phyloP scores from a whole-genome alignment of 2,888 invertebrate species.

The Tribolium freemani region DNA sequence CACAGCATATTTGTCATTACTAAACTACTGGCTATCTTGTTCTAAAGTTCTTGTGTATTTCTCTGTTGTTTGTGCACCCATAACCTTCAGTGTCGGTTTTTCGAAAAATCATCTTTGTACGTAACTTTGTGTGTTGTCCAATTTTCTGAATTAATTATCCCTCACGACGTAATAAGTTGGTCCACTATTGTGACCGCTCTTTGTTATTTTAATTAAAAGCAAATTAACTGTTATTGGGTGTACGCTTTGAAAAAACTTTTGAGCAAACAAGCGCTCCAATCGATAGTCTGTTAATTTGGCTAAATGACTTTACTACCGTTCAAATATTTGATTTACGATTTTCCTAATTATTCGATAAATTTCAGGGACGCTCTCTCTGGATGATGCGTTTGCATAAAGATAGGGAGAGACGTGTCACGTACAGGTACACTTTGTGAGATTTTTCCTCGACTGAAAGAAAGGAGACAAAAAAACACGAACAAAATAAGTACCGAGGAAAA shows the following conservation, averaged over 20 bases:
- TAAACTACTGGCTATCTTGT: too few relatives aligned
- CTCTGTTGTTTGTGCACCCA: too few relatives aligned
- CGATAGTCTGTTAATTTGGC: constrained; percentile 12
- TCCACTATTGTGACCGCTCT: not conserved
- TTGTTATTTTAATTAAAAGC: not conserved
- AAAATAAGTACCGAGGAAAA: not conserved
- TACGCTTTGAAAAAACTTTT: not conserved
- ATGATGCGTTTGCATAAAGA: not conserved
- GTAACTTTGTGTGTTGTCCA: too few relatives aligned
- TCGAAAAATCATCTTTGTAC: too few relatives aligned
- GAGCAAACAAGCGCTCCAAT: not conserved
- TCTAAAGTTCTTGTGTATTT: too few relatives aligned
- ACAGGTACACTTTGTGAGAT: not conserved
- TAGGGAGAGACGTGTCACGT: not conserved
- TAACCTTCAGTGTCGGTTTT: too few relatives aligned
- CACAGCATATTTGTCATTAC: too few relatives aligned
- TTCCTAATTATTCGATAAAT: constrained; percentile 3
- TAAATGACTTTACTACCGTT: constrained; percentile 3
- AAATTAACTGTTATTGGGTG: too few relatives aligned
- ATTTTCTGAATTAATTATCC: too few relatives aligned
- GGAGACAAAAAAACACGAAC: not conserved
- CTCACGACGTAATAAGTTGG: not conserved
- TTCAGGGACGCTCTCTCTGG: not conserved
- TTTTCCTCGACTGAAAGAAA: not conserved
- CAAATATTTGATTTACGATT: constrained; percentile 15